Evolutionary conservation across 2,888 invertebrate species (phyloP).

Genomic region (Rugalucina vietnamica): DNA sequence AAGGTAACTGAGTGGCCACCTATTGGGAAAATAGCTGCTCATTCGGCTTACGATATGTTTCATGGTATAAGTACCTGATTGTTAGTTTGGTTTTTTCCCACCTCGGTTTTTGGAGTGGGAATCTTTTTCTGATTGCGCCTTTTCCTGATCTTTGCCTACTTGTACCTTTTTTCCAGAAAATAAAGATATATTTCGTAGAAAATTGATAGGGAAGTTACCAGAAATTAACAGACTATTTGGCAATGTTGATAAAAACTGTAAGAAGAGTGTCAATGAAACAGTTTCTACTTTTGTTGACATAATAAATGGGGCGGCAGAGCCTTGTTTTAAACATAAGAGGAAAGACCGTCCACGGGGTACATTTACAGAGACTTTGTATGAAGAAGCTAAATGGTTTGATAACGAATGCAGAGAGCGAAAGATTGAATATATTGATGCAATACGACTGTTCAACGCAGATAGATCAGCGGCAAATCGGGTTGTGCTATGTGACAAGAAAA

Average conservation of each 20-base stretch:
- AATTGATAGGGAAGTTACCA: not conserved
- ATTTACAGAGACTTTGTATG: not conserved
- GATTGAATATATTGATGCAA: not conserved
- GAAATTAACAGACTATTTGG: not conserved
- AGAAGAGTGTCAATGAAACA: not conserved
- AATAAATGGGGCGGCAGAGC: not conserved
- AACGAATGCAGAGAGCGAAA: conserved; percentile 6
- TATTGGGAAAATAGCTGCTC: too few species aligned
- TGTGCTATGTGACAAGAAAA: not conserved
- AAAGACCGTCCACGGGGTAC: not conserved
- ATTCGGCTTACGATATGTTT: too few species aligned
- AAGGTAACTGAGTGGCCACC: too few species aligned
- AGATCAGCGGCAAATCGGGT: not conserved
- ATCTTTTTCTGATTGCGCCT: too few species aligned
- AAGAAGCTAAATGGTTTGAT: not conserved
- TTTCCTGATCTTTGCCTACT: too few species aligned
- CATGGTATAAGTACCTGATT: too few species aligned
- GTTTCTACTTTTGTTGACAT: not conserved
- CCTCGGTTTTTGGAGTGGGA: too few species aligned
- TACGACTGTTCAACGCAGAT: not conserved
- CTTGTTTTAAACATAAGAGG: not conserved
- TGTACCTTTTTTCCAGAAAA: too few species aligned
- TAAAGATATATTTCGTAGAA: not conserved
- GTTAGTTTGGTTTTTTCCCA: too few species aligned
- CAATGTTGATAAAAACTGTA: not conserved